Evolutionary conservation across 64 coral and sea anemone species (phyloP), one percentile per base, ranked within the genome.

Genomic region (Pachyseris speciosa): DNA sequence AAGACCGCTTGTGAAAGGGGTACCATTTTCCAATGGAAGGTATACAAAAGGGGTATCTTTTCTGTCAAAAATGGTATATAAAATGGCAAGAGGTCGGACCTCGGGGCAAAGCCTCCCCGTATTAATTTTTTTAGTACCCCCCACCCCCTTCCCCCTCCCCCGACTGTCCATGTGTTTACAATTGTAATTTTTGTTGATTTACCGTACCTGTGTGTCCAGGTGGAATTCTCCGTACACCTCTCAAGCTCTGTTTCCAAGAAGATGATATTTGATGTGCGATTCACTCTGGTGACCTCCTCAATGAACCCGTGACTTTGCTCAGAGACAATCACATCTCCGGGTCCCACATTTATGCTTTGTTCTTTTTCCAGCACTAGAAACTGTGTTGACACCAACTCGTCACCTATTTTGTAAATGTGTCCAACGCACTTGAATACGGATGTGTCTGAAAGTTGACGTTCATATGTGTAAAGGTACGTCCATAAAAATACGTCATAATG

Each of bases 161-260:
- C n/a, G n/a, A n/a, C n/a, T n/a, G n/a, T n/a, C n/a, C n/a, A n/a
- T n/a, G n/a, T n/a, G n/a, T n/a, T n/a, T n/a, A n/a, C n/a, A n/a
- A n/a, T n/a, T n/a, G n/a, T n/a, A n/a, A n/a, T n/a, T n/a, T n/a
- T n/a, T n/a, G n/a, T n/a, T n/a, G n/a, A n/a, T n/a, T n/a, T n/a
- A n/a, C n/a, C n/a, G 36, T 93, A 93, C 91, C 76, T 88, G 9
- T 12, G 12, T 7, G 22, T 84, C 93, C 86, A 94, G 6, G 78
- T 90, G 0, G 87, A 64, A 6, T 75, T 85, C 20, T 83, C 41
- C 9, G 78, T 74, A 10, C 93, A 94, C 34, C 93, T 42, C 10
- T 84, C 57, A 26, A 94, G 69, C 19, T 74, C 74, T 7, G 93
- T 94, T 37, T 94, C 49, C 1, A 94, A 8, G 26, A 94, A 94